phyloP scores from a whole-genome alignment of 2,113 vertebrate genomes.

The cattle (Bos taurus) region ARS-UCD2.0 NC_037332.1:76306501-76307000 shows the following conservation, averaged over 20 bases:
- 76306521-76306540: background rate
- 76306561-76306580: background rate
- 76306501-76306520: background rate
- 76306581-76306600: background rate
- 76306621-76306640: background rate
- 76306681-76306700: background rate
- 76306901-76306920: background rate
- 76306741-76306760: background rate
- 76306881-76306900: background rate
- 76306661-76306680: background rate
- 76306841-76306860: background rate
- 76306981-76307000: background rate
- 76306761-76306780: background rate
- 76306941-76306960: background rate
- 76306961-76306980: background rate
- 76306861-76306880: background rate
- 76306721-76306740: background rate
- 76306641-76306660: background rate
- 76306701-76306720: background rate
- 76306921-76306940: background rate
- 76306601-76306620: background rate
- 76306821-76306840: background rate
- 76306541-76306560: background rate
- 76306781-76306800: background rate
- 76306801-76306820: background rate